These are phyloP conservation scores for Podarcis cretensis DNA, from an alignment of 2,113 vertebrate genomes.

Conservation along the genomic window DNA sequence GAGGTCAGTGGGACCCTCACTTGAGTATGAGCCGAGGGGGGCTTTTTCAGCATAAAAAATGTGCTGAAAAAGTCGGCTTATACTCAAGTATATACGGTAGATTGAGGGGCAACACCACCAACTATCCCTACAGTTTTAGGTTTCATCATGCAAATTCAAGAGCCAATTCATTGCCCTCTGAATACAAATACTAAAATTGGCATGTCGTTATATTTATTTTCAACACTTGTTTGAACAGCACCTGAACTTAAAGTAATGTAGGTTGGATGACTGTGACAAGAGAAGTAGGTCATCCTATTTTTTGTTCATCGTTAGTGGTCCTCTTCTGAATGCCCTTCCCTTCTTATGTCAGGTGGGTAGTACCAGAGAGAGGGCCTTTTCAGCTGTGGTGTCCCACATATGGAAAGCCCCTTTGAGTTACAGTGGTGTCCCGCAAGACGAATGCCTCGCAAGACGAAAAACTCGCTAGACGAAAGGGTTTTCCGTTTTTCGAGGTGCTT, in stretches of 20 bases:
- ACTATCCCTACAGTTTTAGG: not conserved
- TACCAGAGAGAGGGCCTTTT: not conserved
- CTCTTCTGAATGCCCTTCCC: not conserved
- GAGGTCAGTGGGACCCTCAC: too few species aligned
- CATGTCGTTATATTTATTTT: too few species aligned
- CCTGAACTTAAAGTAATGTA: not conserved
- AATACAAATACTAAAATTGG: not conserved
- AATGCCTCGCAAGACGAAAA: too few species aligned
- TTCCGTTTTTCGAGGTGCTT: too few species aligned
- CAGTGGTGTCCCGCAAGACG: too few species aligned
- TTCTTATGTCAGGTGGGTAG: not conserved
- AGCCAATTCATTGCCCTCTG: not conserved
- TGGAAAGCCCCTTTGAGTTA: not conserved
- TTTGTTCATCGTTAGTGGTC: not conserved
- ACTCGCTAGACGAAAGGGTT: too few species aligned
- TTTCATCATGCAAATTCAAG: not conserved
- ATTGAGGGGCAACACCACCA: not conserved
- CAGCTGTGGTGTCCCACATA: not conserved
- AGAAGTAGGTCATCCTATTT: not conserved
- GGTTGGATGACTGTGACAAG: not conserved
- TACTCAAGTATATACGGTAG: too few species aligned
- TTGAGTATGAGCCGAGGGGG: too few species aligned
- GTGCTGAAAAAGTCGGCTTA: too few species aligned
- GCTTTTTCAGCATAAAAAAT: too few species aligned
- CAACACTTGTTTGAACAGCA: not conserved